Base-by-base conservation (phyloP, 2,888 invertebrate species). In the Apotomis betuletana region DNA sequence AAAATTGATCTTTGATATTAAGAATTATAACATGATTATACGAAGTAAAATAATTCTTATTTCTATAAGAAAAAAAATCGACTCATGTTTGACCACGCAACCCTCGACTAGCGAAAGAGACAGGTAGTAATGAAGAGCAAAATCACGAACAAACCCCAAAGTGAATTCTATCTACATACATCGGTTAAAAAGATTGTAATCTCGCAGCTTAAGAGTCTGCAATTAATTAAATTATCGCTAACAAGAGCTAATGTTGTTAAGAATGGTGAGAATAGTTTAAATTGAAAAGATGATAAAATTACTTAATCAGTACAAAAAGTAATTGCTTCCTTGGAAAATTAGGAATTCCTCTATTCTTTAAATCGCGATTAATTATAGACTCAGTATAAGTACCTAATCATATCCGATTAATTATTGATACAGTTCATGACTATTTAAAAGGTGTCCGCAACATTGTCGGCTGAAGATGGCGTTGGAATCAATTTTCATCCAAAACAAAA, bases 221-320 rank as follows among this genome's bases (percentile, higher is more conserved):
- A 64, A 55, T 64, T 64, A 64, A 8, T 55, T 64, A 64, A 41
- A 64, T 64, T 64, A 64, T n/a, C 64, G 8, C 64, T 64, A 64
- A 64, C 64, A 46, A 64, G 27, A 46, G 55, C 10, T 55, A 55
- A 64, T 46, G 12, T 12, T 5, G 44, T 51, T 12, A 6, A 41
- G 55, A 64, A 64, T 54, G 6, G 63, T 41, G 55, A 41, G 54
- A 64, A 55, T 2, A 10, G 41, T 3, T 15, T n/a, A 8, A 38
- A 62, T 8, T 54, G 15, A 41, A 5, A 41, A 41, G 6, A 6
- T 41, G 41, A 6, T 41, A 41, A 8, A 44, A 10, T 49, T 6
- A 49, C 49, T 9, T 49, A 49, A 49, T 5, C 3, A 0, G 49
- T 9, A 49, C 49, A 49, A 49, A 49, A 49, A 49, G 49, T 49